phyloP scores from a whole-genome alignment of 2,888 invertebrate species.

The Hirtodrosophila cameraria region DNA sequence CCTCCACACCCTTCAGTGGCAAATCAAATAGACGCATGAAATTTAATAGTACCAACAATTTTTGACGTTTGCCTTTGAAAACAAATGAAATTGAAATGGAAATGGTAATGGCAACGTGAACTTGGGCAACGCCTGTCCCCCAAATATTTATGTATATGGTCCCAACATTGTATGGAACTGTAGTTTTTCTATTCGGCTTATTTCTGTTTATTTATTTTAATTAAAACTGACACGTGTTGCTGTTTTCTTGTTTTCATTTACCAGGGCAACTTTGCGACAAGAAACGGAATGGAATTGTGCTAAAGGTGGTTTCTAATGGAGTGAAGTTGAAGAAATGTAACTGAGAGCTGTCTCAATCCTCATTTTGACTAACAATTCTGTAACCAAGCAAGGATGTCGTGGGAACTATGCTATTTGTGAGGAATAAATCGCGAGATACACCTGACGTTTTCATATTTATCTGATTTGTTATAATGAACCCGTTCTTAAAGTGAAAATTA shows the following conservation, averaged over 20 bases:
- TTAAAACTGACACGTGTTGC: constrained; percentile 76
- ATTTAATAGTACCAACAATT: constrained; percentile 69
- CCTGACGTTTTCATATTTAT: too few relatives aligned
- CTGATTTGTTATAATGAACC: too few relatives aligned
- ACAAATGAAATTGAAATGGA: constrained; percentile 41
- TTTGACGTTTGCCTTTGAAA: constrained; percentile 65
- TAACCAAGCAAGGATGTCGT: not conserved
- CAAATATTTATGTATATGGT: constrained; percentile 2
- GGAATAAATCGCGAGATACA: too few relatives aligned
- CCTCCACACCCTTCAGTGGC: constrained; percentile 34
- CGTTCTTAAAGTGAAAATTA: too few relatives aligned
- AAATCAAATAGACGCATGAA: constrained; percentile 76
- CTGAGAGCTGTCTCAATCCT: constrained; percentile 21
- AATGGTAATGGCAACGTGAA: constrained; percentile 38
- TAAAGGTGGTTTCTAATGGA: not conserved
- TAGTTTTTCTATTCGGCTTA: constrained; percentile 46
- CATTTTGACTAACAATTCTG: not conserved
- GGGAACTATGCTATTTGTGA: not conserved
- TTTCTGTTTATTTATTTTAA: constrained; percentile 78
- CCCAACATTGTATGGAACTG: constrained; percentile 6
- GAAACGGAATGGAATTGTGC: constrained; percentile 14
- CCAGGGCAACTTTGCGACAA: constrained; percentile 45
- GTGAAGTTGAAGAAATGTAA: constrained; percentile 6
- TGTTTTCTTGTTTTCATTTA: constrained; percentile 73
- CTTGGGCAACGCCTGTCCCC: constrained; percentile 39